phyloP scores from a whole-genome alignment of 2,797 vertebrate genomes.

The Rhinoraja longicauda region DNA sequence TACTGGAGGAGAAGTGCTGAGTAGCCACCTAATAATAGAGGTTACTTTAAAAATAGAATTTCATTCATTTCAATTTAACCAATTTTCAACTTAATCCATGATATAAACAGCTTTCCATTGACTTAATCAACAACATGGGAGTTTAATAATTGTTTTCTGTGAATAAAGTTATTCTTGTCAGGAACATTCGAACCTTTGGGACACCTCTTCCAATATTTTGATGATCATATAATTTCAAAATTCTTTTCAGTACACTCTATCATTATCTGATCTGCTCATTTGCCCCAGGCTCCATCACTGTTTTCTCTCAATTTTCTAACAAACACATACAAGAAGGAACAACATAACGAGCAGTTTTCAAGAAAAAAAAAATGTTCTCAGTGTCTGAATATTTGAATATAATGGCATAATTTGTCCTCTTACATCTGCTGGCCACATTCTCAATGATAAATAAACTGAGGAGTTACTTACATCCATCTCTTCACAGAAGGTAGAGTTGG shows the following conservation, averaged over 20 bases:
- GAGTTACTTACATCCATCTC: conserved; percentile 79
- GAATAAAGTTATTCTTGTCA: background rate
- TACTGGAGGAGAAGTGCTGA: background rate
- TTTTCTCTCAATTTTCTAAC: no score
- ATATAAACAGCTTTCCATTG: background rate
- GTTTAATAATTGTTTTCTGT: background rate
- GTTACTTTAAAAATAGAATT: background rate
- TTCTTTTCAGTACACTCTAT: background rate
- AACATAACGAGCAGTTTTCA: background rate
- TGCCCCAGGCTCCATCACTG: no score
- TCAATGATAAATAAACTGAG: background rate
- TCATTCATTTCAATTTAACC: background rate
- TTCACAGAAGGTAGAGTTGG: conserved; percentile 84
- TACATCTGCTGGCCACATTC: background rate
- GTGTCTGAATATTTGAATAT: background rate
- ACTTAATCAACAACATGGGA: background rate
- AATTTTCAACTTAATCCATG: background rate
- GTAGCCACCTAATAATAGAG: background rate
- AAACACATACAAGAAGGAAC: no score
- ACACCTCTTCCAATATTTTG: no score
- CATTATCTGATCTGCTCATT: no score
- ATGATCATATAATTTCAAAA: background rate
- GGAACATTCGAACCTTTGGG: background rate
- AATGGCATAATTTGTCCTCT: background rate
- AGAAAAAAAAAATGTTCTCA: background rate